Base-by-base conservation (phyloP, 2,888 invertebrate genomes). In the Drosophila lacicola region DNA sequence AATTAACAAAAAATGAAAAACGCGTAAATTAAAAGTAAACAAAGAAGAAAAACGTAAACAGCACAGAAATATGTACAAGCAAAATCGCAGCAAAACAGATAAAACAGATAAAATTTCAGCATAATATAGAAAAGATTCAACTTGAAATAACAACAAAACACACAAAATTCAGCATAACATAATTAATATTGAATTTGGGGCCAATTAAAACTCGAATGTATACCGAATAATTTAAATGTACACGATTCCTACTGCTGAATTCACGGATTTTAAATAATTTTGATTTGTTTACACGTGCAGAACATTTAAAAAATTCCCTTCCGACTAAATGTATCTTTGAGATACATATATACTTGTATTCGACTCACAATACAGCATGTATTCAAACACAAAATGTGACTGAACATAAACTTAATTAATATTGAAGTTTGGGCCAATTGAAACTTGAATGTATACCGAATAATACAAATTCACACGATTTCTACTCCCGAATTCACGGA, bases 121-220 rank as follows among this genome's bases (percentile, higher is more conserved):
- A 5, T 21, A 21, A 25, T 25, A 25, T 25, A 29, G 29, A 29
- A 29, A 2, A 29, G 8, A 29, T 29, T 29, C 0, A 29, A 8
- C 8, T 8, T 29, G 8, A 29, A 29, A 29, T 29, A 8, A 8
- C 29, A 29, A 8, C 29, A 8, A 29, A 29, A 8, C 8, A 29
- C 8, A 8, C 8, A 29, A 8, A 8, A 29, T 29, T 29, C 29
- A 8, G 8, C 29, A 8, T 29, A 29, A 29, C 29, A 29, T 29
- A 29, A 29, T 29, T 29, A 29, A 8, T 42, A 13, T 13, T 13
- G 10, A 19, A 50, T 17, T 42, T 21, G 49, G 44, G 44, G 19
- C 29, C 21, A 58, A 45, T 62, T 51, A 61, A 77, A 61, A 72
- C 76, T 77, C 67, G 66, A 66, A 67, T 14, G 60, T 61, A 67